A percentile compares a stretch with the other conserved stretches of the same genome.
Conservation (phyloP, 1,140 invertebrate genomes). For the Euwallacea fornicatus region DNA sequence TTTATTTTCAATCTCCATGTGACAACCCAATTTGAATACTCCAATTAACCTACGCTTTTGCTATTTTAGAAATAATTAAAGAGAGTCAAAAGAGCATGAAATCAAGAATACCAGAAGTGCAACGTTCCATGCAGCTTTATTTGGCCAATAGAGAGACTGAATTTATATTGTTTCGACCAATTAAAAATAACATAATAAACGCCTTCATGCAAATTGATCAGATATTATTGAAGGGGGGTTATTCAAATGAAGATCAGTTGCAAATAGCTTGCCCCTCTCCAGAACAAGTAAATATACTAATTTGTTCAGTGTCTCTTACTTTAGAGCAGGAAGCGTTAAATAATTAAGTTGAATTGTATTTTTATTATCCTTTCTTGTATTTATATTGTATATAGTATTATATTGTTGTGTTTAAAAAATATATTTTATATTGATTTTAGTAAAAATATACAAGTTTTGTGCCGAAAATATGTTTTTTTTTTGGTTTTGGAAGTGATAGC, state of each 20-base stretch:
- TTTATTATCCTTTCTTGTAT: neutral
- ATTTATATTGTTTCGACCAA: constrained; percentile 91
- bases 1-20: no score
- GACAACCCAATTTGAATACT: no score
- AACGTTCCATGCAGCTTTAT: constrained; percentile 90
- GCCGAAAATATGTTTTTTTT: no score
- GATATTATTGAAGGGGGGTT: constrained; percentile 69
- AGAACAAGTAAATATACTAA: constrained; percentile 88
- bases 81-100: constrained; percentile 74
- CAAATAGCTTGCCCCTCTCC: constrained; percentile 85
- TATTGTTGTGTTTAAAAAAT: no score
- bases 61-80: constrained; percentile 52
- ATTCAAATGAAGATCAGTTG: constrained; percentile 76
- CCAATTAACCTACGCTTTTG: neutral
- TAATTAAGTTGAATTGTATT: constrained; percentile 3
- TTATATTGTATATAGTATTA: no score
- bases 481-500: no score
- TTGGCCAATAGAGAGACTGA: constrained; percentile 96
- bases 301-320: constrained; percentile 65
- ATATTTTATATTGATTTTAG: no score
- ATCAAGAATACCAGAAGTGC: constrained; percentile 74
- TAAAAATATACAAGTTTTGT: no score
- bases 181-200: constrained; percentile 87
- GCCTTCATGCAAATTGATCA: constrained; percentile 83
- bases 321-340: constrained; percentile 12